Evolutionary conservation across 2,888 invertebrate genomes (phyloP).

Genomic region (Volucella zonaria): DNA sequence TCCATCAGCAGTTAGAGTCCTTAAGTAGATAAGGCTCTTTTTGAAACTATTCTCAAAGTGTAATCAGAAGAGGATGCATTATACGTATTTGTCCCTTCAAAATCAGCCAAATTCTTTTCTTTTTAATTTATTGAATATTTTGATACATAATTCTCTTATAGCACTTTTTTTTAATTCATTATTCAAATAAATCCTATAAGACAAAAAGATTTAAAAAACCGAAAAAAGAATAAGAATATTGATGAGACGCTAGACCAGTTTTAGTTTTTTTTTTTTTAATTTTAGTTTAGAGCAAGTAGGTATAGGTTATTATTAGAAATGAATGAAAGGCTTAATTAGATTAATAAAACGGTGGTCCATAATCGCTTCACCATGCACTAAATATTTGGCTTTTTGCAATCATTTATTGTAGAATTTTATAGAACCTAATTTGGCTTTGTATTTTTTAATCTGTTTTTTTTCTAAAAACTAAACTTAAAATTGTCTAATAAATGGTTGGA

Average conservation of each 20-base stretch:
- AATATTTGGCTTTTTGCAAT: slow-evolving; percentile 47
- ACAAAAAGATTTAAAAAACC: neutral
- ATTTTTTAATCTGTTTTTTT: slow-evolving; percentile 7
- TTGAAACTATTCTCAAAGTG: no score
- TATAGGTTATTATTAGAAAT: slow-evolving; percentile 43
- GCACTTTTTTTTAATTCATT: neutral
- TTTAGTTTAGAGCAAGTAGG: slow-evolving; percentile 12
- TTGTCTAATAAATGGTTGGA: no score
- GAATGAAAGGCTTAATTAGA: slow-evolving; percentile 37
- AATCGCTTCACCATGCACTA: slow-evolving; percentile 31
- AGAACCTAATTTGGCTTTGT: neutral
- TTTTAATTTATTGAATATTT: neutral
- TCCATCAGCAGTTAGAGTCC: no score
- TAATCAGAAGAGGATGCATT: no score
- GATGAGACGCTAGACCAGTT: slow-evolving; percentile 3
- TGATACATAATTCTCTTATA: slow-evolving; percentile 11
- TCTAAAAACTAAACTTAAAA: neutral
- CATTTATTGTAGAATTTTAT: slow-evolving; percentile 7
- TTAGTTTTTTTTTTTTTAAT: neutral
- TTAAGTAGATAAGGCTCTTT: no score
- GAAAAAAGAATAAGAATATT: slow-evolving; percentile 7
- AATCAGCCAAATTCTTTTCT: neutral
- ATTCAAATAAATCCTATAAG: neutral
- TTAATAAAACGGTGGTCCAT: slow-evolving; percentile 17
- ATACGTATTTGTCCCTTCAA: no score